Base-by-base conservation (phyloP, 2,797 vertebrate species). In the Enteromius trimaculatus region DNA sequence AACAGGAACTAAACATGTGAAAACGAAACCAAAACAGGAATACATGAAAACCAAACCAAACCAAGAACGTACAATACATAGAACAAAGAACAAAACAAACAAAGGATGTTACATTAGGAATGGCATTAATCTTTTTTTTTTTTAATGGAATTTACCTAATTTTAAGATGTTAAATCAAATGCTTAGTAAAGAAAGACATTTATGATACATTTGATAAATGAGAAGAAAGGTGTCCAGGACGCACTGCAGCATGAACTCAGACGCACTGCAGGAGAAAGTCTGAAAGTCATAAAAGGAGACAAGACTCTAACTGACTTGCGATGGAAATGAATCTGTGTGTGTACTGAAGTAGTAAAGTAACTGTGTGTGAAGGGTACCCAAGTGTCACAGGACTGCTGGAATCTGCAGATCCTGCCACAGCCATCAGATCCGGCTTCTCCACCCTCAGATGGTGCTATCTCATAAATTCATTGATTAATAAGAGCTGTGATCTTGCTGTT, bases 371-470 rank as follows among this genome's bases (percentile, higher is more conserved):
- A 77, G 79, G 68, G 26, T 77, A 81, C 21, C 42, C 34, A n/a
- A 5, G 53, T 83, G 81, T 70, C 70, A 39, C 78, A 47, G 80
- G 85, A 51, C 21, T 1, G 42, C 53, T 82, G 62, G 26, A 74
- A 85, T 77, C 81, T 66, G 62, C 26, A 89, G 79, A 77, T 13
- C 17, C 60, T 71, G 51, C 23, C 39, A 65, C 72, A 90, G 66
- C 42, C 3, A 4, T 62, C 51, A 16, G 55, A 23, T 58, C 31
- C 26, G 14, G 42, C 9, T 42, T 71, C 31, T 39, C 17, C 66
- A 82, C 37, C 80, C 68, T 83, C 81, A 68, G 44, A 29, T 47
- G 8, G 16, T 76, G 44, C 55, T 26, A 42, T 71, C 76, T 82
- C 76, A 80, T 65, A 74, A 65, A 60, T 62, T 19, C 60, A 81